These are phyloP conservation scores for Eucera pruinosa DNA, from an alignment of 2,888 invertebrate genomes.

Conservation along the genomic window DNA sequence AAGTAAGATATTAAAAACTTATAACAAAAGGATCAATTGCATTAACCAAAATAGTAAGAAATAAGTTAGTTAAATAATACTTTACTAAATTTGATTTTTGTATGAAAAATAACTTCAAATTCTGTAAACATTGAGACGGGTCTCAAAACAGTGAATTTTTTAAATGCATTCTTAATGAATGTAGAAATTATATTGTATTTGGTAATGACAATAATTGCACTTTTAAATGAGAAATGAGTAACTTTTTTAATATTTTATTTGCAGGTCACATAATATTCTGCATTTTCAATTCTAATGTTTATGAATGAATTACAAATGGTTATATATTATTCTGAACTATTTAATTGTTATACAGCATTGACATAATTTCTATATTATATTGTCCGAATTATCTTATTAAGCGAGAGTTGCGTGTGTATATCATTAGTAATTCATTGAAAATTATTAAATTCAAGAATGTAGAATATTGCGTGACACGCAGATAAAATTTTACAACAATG, in stretches of 20 bases:
- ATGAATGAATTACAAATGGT: neutral
- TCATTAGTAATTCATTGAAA: neutral
- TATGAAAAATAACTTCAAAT: neutral
- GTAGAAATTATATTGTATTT: conserved; percentile 2
- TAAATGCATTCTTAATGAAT: neutral
- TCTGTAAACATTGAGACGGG: too few relatives aligned
- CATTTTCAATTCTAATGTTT: neutral
- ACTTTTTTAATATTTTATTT: neutral
- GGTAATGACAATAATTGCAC: neutral
- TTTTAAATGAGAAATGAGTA: neutral
- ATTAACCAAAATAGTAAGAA: conserved; percentile 14
- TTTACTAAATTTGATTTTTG: too few relatives aligned
- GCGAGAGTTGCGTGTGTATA: too few relatives aligned
- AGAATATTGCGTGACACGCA: neutral
- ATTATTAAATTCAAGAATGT: neutral
- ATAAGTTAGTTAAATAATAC: too few relatives aligned
- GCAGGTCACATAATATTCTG: neutral
- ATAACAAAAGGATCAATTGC: neutral
- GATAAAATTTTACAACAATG: conserved; percentile 10
- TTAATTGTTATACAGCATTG: neutral
- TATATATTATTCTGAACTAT: neutral
- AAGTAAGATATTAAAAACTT: conserved; percentile 12
- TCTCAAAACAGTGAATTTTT: too few relatives aligned
- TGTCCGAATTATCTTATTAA: too few relatives aligned
- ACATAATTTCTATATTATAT: too few relatives aligned